Conservation (phyloP, 1,140 invertebrate species). For the Babylonia areolata region DNA sequence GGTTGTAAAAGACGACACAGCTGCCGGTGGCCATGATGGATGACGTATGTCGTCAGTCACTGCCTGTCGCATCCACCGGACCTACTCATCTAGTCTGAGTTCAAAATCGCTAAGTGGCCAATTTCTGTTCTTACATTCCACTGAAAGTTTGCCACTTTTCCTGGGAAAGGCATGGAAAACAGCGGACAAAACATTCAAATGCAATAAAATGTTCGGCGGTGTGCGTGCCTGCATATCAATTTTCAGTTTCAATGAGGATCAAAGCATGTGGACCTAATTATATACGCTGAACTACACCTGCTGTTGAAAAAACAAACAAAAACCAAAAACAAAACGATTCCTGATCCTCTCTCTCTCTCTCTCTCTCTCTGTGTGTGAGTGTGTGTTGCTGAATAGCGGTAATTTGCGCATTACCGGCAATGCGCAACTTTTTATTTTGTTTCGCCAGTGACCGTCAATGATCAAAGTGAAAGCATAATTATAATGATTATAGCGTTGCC, state of each 20-base stretch:
- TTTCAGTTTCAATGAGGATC: too few relatives aligned
- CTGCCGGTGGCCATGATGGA: constrained; percentile 27
- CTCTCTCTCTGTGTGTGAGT: not conserved
- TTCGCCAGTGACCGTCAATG: too few relatives aligned
- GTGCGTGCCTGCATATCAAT: too few relatives aligned
- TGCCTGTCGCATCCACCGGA: not conserved
- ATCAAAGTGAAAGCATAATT: too few relatives aligned
- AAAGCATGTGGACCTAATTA: not conserved
- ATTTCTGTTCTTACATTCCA: not conserved
- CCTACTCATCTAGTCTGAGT: not conserved
- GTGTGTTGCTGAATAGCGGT: too few relatives aligned
- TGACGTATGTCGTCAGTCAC: constrained; percentile 3
- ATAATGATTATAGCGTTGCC: too few relatives aligned
- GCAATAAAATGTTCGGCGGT: not conserved
- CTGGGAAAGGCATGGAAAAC: not conserved
- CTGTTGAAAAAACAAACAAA: too few relatives aligned
- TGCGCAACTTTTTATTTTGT: too few relatives aligned
- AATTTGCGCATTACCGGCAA: too few relatives aligned
- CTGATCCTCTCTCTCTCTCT: not conserved
- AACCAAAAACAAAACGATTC: too few relatives aligned
- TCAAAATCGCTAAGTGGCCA: not conserved
- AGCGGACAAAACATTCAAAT: not conserved
- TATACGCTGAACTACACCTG: not conserved
- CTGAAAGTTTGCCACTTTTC: not conserved
- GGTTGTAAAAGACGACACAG: constrained; percentile 9